Evolutionary conservation across 2,113 vertebrate species (phyloP).

Genomic region (Montifringilla adamsi): DNA sequence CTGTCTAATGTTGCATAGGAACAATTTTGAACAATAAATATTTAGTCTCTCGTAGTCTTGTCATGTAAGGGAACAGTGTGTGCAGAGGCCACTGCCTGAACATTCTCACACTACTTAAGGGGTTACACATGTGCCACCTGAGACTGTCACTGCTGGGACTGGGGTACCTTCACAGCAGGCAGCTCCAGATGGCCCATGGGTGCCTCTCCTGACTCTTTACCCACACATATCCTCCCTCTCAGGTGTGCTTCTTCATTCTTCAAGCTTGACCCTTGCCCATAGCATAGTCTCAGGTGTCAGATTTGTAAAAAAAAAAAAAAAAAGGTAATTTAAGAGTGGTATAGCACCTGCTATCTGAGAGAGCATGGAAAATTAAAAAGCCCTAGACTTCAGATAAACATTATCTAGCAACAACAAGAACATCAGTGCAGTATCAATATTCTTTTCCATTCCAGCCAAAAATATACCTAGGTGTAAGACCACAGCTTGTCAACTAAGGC

Average conservation of each 20-base stretch:
- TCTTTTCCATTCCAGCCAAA: not conserved
- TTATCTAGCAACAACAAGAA: not conserved
- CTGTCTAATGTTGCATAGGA: not conserved
- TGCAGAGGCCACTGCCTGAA: not conserved
- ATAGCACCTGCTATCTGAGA: not conserved
- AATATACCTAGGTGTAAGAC: not conserved
- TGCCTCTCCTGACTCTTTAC: not conserved
- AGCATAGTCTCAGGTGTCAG: not conserved
- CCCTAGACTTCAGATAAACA: not conserved
- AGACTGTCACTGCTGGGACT: not conserved
- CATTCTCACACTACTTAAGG: not conserved
- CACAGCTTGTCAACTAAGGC: not conserved
- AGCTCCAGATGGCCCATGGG: not conserved
- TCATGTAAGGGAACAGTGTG: not conserved
- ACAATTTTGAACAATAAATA: not conserved
- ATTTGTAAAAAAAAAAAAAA: not conserved
- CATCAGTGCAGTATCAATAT: not conserved
- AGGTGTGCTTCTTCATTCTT: not conserved
- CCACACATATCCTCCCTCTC: not conserved
- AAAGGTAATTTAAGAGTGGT: not conserved
- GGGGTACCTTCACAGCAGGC: not conserved
- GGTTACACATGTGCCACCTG: accelerated
- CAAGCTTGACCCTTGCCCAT: not conserved
- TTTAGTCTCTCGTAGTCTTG: not conserved
- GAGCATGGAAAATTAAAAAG: not conserved